phyloP scores from a whole-genome alignment of 2,888 invertebrate genomes.

The Eupithecia insigniata region DNA sequence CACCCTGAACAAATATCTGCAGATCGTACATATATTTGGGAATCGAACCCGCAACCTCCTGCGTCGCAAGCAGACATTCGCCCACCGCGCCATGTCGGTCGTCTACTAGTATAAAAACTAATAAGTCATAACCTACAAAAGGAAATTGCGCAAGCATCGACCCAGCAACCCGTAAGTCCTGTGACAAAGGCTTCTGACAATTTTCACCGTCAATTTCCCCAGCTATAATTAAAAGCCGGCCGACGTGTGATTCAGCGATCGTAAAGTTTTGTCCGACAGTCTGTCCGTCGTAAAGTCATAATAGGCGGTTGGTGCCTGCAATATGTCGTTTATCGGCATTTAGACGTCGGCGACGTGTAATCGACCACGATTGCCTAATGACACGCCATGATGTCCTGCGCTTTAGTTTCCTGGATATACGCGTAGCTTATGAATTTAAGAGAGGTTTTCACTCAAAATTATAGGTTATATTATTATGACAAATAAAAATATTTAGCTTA shows the following conservation, averaged over 20 bases:
- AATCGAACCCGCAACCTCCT: too few relatives aligned
- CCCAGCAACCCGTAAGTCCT: conserved; percentile 15
- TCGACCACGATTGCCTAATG: conserved; percentile 72
- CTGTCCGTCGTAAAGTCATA: conserved; percentile 62
- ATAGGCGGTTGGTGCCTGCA: conserved; percentile 55
- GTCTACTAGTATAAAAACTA: too few relatives aligned
- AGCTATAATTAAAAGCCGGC: conserved; percentile 37
- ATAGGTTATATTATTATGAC: not conserved
- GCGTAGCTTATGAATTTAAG: not conserved
- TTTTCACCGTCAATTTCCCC: conserved; percentile 35
- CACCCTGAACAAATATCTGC: too few relatives aligned
- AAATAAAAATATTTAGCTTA: too few relatives aligned
- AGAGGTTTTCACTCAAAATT: not conserved
- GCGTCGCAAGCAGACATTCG: too few relatives aligned
- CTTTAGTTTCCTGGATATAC: conserved; percentile 12
- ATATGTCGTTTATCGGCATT: conserved; percentile 75
- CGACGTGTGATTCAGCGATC: conserved; percentile 44
- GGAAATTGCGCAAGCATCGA: conserved; percentile 20
- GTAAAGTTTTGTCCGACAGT: conserved; percentile 47
- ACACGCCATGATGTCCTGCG: conserved; percentile 49
- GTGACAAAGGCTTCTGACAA: conserved; percentile 25
- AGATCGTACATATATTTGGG: too few relatives aligned
- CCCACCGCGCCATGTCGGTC: too few relatives aligned
- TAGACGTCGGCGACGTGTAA: conserved; percentile 72
- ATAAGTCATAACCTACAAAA: not conserved